Evolutionary conservation across 2,113 vertebrate species (phyloP).

Genomic region (Cepphus grylle): DNA sequence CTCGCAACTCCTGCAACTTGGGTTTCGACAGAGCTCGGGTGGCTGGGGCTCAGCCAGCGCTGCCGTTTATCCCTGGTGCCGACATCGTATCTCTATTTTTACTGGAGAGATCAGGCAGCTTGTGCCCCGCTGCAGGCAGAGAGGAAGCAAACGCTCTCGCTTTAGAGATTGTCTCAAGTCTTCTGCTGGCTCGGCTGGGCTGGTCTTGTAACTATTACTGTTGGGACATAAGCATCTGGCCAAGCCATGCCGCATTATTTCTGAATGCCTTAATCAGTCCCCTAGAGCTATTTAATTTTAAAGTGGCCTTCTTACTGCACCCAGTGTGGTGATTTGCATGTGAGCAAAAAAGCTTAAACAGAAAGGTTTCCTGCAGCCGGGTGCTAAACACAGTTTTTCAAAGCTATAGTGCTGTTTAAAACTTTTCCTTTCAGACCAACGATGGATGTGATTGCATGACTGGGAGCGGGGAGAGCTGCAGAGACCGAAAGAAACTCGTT

Average conservation of each 20-base stretch:
- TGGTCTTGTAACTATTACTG: accelerated
- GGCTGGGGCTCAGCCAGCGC: neutral
- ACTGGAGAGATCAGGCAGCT: neutral
- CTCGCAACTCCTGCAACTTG: neutral
- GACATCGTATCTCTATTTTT: accelerated
- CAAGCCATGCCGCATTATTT: accelerated
- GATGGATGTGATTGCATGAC: neutral
- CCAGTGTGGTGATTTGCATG: accelerated
- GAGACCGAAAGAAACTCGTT: accelerated
- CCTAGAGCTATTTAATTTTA: neutral
- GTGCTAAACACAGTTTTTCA: neutral
- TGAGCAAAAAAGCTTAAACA: neutral
- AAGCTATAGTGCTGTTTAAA: neutral
- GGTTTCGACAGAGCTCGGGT: neutral
- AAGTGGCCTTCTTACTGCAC: neutral
- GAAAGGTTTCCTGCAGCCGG: neutral
- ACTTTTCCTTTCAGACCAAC: neutral
- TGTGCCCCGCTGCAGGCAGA: neutral
- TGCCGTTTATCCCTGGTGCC: accelerated
- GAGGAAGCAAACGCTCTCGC: accelerated
- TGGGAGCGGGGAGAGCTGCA: neutral
- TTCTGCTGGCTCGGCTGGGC: neutral
- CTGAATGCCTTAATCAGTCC: neutral
- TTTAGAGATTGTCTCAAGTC: neutral
- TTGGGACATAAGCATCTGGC: neutral